Percentiles rank a stretch among this genome's conserved stretches.
Evolutionary conservation across 2,113 vertebrate species (phyloP).

Genomic region (Cheirogaleus medius): DNA sequence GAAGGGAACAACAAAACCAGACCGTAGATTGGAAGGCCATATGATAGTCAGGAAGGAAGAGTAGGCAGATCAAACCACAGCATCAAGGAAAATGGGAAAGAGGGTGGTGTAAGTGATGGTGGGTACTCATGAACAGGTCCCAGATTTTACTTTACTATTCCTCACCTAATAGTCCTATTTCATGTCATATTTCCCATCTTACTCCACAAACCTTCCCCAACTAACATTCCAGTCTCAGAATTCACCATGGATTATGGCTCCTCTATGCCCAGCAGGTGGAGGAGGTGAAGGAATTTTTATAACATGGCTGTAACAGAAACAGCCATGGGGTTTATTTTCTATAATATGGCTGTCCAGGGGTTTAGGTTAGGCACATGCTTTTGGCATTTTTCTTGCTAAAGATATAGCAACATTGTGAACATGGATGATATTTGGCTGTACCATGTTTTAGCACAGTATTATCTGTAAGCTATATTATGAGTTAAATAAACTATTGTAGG

Average conservation of each 20-base stretch:
- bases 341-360: background rate
- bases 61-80: background rate
- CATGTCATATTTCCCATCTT: rapidly evolving
- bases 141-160: background rate
- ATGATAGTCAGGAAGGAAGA: background rate
- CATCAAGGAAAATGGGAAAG: background rate
- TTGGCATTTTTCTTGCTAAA: background rate
- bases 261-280: background rate
- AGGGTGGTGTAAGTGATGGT: too few species aligned
- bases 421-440: background rate
- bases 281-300: background rate
- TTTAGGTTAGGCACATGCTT: background rate
- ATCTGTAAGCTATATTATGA: background rate
- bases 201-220: background rate
- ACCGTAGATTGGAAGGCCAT: background rate
- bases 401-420: rapidly evolving
- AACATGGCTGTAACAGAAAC: background rate
- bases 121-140: background rate
- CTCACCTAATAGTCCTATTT: background rate
- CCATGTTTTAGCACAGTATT: background rate
- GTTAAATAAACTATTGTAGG: background rate
- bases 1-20: background rate
- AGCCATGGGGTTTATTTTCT: background rate
- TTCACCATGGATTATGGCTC: background rate
- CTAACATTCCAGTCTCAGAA: background rate